Base-by-base conservation (phyloP, 2,113 vertebrate species). In the Dolichotis patagonum region DNA sequence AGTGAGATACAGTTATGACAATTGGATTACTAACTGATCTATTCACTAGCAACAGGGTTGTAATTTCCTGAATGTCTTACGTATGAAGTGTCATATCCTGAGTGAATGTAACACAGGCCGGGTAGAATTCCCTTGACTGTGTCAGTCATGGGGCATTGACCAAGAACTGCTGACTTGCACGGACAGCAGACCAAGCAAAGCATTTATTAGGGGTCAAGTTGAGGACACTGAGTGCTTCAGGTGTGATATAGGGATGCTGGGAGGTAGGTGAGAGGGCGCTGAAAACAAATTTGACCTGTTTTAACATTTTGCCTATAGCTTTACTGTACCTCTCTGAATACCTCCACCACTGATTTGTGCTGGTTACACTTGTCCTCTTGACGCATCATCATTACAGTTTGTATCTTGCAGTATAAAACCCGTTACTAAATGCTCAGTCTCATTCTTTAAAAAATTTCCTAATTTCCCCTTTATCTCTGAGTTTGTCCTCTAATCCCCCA, bases 311-410 rank as follows among this genome's bases (percentile, higher is more conserved):
- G 69, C 88, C 85, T 85, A n/a, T 1, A 92, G 92, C 88, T 88
- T 32, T 82, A 58, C 81, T 41, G 41, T 24, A 85, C 73, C 41
- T 92, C 63, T 43, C 20, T 78, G 88, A 97, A 94, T 90, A 91
- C 78, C 32, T 91, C 46, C 41, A 58, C 84, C 41, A 38, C 54
- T 58, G 63, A 88, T 80, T 26, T 83, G 58, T 85, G 71, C 32
- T 60, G 92, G 90, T 92, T 94, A 95, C 30, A 90, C 14, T n/a
- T 96, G 94, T 96, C 94, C 91, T 95, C 94, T 78, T 89, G 81
- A 80, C 60, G 88, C 46, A 90, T 54, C 38, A 87, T 73, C 82
- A 75, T 96, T 92, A 52, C 0, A 54, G 46, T 75, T 56, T 60
- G 6, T 49, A 87, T 94, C 35, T 77, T 87, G 17, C 20, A 67